Evolutionary conservation across 2,113 vertebrate genomes (phyloP).

Genomic region (Patagioenas fasciata): DNA sequence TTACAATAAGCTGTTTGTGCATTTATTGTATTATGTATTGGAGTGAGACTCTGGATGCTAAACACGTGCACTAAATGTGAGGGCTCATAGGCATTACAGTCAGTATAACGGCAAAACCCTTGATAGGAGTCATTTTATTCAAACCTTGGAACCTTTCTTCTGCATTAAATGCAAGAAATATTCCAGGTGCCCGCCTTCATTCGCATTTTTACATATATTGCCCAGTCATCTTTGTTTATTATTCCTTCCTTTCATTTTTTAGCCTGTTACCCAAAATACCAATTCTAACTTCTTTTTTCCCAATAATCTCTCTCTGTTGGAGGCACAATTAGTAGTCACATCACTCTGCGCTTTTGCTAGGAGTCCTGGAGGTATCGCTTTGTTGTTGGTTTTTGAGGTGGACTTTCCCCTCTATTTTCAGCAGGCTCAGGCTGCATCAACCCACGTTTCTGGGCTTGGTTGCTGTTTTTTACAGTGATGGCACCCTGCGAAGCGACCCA

Average conservation of each 20-base stretch:
- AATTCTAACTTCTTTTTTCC: not conserved
- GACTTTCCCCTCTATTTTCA: accelerated
- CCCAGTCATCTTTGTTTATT: not conserved
- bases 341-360: not conserved
- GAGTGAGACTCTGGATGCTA: not conserved
- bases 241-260: not conserved
- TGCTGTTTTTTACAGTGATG: not conserved
- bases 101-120: not conserved
- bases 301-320: not conserved
- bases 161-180: not conserved
- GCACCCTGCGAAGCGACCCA: not conserved
- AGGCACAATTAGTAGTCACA: not conserved
- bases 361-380: not conserved
- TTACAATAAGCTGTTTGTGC: slow-evolving; percentile 20
- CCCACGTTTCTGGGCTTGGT: not conserved
- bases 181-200: not conserved
- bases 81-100: not conserved
- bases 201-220: not conserved
- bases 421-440: not conserved
- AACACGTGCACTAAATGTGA: not conserved
- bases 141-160: not conserved
- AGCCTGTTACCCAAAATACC: not conserved
- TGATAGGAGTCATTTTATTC: not conserved
- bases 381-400: not conserved
- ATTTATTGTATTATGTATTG: slow-evolving; percentile 11